Base-by-base conservation (phyloP, 2,113 vertebrate genomes). In the Orycteropus afer region DNA sequence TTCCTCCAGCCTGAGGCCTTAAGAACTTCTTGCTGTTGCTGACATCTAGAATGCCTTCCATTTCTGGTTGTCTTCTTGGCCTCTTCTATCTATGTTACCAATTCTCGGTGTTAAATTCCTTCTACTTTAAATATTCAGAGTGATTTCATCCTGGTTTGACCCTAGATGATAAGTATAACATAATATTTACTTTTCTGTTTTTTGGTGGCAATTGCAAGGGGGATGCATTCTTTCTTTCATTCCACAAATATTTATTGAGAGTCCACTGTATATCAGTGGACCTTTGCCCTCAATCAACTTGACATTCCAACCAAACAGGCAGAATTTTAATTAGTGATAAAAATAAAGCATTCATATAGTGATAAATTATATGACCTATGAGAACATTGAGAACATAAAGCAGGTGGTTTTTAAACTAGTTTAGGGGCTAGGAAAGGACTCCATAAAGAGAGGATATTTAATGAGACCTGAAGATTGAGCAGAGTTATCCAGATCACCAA, bases 351-450 rank as follows among this genome's bases (percentile, higher is more conserved):
- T 67, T 82, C 34, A 7, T 32, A n/a, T 90, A 82, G 77, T 27
- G 49, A 32, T 71, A 83, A 84, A 17, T 20, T 14, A 67, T n/a
- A n/a, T n/a, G n/a, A n/a, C n/a, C n/a, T n/a, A n/a, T n/a, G n/a
- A 57, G 49, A 90, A 67, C 15, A 91, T 9, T 73, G 78, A 93
- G 40, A 87, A 93, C 32, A 57, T 87, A 59, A 74, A 91, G 37
- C 53, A 53, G 42, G 59, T 42, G 65, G 22, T 82, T 90, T 32
- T 91, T 55, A 94, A 77, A 74, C 55, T 85, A 23, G 78, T 79
- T 34, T 85, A 91, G 25, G 40, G 6, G 32, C 22, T 63, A 32
- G 53, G 10, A 55, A 80, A 88, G 34, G 37, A 45, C 22, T 83
- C 15, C 47, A 32, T 49, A 49, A 88, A 87, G 45, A 95, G n/a